Evolutionary conservation across 2,113 vertebrate species (phyloP).

Genomic region (Labrus mixtus): DNA sequence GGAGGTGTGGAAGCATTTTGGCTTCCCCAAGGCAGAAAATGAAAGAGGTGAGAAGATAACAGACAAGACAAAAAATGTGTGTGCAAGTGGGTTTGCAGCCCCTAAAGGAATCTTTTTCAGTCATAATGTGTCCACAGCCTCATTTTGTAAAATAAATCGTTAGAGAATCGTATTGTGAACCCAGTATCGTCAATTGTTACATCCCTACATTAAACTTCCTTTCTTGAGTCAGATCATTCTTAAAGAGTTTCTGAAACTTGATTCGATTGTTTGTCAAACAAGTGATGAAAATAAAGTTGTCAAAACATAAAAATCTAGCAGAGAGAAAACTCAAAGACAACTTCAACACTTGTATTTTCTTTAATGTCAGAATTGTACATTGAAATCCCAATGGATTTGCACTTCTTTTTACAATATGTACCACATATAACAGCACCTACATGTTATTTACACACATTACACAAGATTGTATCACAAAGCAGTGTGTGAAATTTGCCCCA

Average conservation of each 20-base stretch:
- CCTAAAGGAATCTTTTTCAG: too few relatives aligned
- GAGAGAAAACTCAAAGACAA: slow-evolving; percentile 20
- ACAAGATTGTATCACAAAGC: slow-evolving; percentile 82
- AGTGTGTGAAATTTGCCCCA: slow-evolving; percentile 62
- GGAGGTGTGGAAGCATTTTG: too few relatives aligned
- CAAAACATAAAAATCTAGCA: not conserved
- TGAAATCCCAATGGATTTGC: slow-evolving; percentile 73
- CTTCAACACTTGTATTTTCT: slow-evolving; percentile 67
- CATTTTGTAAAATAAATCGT: too few relatives aligned
- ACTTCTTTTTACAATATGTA: slow-evolving; percentile 86
- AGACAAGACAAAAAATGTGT: too few relatives aligned
- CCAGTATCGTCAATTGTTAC: too few relatives aligned
- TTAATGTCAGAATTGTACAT: slow-evolving; percentile 83
- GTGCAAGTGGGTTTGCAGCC: too few relatives aligned
- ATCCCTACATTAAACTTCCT: too few relatives aligned
- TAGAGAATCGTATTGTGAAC: too few relatives aligned
- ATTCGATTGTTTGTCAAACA: not conserved
- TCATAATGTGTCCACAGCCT: too few relatives aligned
- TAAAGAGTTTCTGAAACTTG: not conserved
- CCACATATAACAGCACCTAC: slow-evolving; percentile 85
- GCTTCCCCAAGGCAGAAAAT: too few relatives aligned
- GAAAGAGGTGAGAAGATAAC: too few relatives aligned
- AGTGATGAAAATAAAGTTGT: not conserved
- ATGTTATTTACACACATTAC: slow-evolving; percentile 85
- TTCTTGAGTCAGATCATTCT: not conserved